phyloP scores from a whole-genome alignment of 2,113 vertebrate genomes.

The Xyliphius kryptos region DNA sequence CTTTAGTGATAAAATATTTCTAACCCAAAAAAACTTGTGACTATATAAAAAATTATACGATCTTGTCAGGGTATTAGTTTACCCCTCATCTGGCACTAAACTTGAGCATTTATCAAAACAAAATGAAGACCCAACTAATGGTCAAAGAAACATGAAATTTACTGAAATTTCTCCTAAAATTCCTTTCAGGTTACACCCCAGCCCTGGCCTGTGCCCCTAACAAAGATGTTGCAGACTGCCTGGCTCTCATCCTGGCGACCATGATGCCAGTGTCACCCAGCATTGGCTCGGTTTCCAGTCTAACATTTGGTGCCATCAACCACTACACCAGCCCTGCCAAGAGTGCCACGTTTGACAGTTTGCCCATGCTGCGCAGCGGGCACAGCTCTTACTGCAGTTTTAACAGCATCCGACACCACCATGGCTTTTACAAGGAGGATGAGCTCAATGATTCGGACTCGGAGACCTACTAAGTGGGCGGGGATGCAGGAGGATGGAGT shows the following conservation, averaged over 20 bases:
- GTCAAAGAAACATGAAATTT: no score
- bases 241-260: constrained; percentile 95
- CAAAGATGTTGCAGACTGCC: constrained; percentile 96
- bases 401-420: constrained; percentile 87
- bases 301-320: constrained; percentile 90
- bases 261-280: constrained; percentile 96
- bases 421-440: constrained; percentile 79
- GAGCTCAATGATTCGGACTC: constrained; percentile 98
- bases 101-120: no score
- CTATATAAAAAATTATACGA: no score
- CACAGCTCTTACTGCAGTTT: constrained; percentile 92
- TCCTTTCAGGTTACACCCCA: constrained; percentile 87
- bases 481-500: background rate
- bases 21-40: no score
- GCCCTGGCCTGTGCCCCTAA: constrained; percentile 96
- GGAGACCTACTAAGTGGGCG: constrained; percentile 90
- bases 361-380: constrained; percentile 79
- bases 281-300: constrained; percentile 68
- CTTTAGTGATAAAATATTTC: no score
- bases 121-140: no score
- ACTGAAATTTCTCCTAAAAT: no score
- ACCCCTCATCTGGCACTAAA: no score
- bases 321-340: constrained; percentile 94
- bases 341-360: constrained; percentile 86
- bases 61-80: no score